These are phyloP conservation scores for Baryphthengus martii DNA, from an alignment of 2,113 vertebrate genomes.

Conservation along the genomic window DNA sequence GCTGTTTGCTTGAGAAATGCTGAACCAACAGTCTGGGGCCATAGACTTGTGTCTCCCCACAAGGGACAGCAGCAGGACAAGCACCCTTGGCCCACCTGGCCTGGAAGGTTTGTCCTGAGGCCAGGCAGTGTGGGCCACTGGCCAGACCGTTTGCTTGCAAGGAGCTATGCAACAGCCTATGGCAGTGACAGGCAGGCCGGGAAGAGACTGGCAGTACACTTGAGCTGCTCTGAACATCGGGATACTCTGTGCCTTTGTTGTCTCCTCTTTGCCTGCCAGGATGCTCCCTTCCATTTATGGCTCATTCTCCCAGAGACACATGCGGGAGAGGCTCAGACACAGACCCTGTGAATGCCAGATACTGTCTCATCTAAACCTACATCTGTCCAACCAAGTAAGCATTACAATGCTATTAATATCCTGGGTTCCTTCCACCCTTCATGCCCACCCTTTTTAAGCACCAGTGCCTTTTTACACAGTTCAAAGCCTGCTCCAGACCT, in stretches of 20 bases:
- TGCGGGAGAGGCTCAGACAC: accelerated
- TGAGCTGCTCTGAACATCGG: background rate
- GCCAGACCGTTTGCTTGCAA: background rate
- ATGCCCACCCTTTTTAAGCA: background rate
- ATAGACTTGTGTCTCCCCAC: background rate
- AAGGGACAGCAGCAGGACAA: background rate
- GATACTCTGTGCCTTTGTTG: background rate
- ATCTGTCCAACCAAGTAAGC: background rate
- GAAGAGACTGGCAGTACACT: background rate
- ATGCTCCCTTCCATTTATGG: background rate
- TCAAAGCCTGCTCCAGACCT: background rate
- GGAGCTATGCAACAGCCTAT: background rate
- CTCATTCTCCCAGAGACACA: background rate
- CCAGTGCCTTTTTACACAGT: background rate
- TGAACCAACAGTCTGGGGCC: background rate
- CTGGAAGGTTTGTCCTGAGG: background rate
- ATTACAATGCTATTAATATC: background rate
- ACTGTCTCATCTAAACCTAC: background rate
- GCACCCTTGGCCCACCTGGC: background rate
- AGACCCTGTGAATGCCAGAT: background rate
- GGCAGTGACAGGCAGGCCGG: background rate
- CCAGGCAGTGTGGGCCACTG: background rate
- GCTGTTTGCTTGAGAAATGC: background rate
- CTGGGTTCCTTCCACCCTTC: background rate
- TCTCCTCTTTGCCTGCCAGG: background rate